Conservation (phyloP, 2,797 vertebrate species). For the Acipenser oxyrinchus region DNA sequence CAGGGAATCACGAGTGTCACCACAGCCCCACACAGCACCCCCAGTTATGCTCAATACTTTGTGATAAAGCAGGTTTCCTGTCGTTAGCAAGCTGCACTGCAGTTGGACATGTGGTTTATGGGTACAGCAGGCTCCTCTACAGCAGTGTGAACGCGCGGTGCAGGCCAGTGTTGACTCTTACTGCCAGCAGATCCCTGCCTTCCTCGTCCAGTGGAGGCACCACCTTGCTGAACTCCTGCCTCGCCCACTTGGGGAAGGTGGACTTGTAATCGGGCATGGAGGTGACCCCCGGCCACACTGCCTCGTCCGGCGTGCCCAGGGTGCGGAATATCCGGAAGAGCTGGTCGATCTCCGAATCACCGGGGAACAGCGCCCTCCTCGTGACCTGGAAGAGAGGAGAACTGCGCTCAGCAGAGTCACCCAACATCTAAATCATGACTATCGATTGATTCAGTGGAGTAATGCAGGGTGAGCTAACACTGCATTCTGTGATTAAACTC, state of each 20-base stretch:
- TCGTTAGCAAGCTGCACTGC: too few species aligned
- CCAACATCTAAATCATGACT: neutral
- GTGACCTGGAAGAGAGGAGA: slow-evolving; percentile 61
- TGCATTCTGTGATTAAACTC: too few species aligned
- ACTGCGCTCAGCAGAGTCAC: neutral
- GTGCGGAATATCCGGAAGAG: slow-evolving; percentile 93
- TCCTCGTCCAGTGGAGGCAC: slow-evolving; percentile 85
- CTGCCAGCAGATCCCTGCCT: slow-evolving; percentile 78
- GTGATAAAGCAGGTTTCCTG: too few species aligned
- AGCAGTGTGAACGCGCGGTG: too few species aligned
- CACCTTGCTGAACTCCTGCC: slow-evolving; percentile 83
- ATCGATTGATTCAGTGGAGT: too few species aligned
- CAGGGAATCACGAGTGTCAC: too few species aligned
- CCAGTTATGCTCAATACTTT: too few species aligned
- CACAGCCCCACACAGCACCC: too few species aligned
- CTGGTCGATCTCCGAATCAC: slow-evolving; percentile 93
- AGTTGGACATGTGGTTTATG: too few species aligned
- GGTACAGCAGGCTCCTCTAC: too few species aligned
- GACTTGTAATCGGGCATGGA: slow-evolving; percentile 94
- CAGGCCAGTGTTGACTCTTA: slow-evolving; percentile 44
- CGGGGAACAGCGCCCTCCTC: slow-evolving; percentile 80
- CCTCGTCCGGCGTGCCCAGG: slow-evolving; percentile 84
- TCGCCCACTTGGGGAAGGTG: slow-evolving; percentile 87
- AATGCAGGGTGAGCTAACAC: too few species aligned
- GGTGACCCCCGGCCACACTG: slow-evolving; percentile 83